Conservation (phyloP, 2,888 invertebrate genomes). For the Sphaerophoria taeniata region DNA sequence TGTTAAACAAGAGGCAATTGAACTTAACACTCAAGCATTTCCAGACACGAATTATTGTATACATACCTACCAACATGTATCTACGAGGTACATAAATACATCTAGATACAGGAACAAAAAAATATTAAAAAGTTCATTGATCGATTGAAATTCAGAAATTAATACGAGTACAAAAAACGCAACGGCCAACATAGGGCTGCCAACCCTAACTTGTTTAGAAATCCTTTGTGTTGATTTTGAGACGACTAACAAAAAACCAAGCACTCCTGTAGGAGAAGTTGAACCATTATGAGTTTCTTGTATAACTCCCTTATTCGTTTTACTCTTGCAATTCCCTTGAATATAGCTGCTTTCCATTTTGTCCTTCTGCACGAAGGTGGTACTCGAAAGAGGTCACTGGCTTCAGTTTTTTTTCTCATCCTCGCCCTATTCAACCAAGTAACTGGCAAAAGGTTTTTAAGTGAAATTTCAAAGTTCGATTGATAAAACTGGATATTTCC, state of each 20-base stretch:
- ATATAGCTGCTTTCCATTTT: background rate
- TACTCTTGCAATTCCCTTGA: slow-evolving; percentile 11
- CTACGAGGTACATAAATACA: background rate
- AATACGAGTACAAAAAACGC: slow-evolving; percentile 6
- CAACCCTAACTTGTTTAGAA: slow-evolving; percentile 48
- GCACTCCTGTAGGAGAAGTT: slow-evolving; percentile 13
- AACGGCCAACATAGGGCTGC: slow-evolving; percentile 52
- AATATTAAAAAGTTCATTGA: slow-evolving; percentile 67
- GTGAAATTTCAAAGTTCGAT: slow-evolving; percentile 6
- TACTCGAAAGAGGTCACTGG: slow-evolving; percentile 48
- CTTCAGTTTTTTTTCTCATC: background rate
- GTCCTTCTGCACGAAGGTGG: slow-evolving; percentile 39
- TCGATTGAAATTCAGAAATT: slow-evolving; percentile 52
- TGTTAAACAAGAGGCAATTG: slow-evolving; percentile 44
- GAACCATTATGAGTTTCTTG: slow-evolving; percentile 25
- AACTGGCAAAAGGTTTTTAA: background rate
- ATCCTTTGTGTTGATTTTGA: slow-evolving; percentile 32
- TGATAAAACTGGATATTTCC: slow-evolving; percentile 39
- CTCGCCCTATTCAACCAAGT: slow-evolving; percentile 20
- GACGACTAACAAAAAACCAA: background rate
- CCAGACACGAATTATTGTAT: slow-evolving; percentile 22
- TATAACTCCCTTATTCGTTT: slow-evolving; percentile 24
- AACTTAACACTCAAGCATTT: slow-evolving; percentile 48
- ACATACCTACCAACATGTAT: background rate
- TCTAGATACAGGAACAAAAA: slow-evolving; percentile 32